Evolutionary conservation across 2,113 vertebrate genomes (phyloP).

Genomic region (Ariopsis seemanni): DNA sequence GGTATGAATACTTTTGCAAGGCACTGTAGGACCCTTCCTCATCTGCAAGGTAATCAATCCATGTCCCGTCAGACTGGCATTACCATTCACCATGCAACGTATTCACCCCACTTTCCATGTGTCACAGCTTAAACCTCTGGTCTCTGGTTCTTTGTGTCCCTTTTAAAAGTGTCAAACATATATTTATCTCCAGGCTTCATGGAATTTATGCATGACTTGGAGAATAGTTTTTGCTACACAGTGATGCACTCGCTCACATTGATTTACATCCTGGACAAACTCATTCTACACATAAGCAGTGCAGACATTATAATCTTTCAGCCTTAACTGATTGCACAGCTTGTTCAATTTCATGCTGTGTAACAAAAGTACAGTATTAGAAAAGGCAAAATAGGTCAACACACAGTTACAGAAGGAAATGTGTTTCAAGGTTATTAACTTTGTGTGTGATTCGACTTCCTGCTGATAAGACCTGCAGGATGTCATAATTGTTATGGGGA

Average conservation of each 20-base stretch:
- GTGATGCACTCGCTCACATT: not conserved
- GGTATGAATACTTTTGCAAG: too few species aligned
- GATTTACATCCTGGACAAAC: not conserved
- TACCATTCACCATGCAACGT: too few species aligned
- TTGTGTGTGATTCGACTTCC: not conserved
- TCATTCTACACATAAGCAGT: not conserved
- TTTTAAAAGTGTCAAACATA: not conserved
- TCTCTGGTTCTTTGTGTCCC: not conserved
- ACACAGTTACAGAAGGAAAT: not conserved
- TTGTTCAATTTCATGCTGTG: not conserved
- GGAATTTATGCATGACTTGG: not conserved
- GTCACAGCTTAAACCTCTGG: too few species aligned
- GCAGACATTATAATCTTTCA: not conserved
- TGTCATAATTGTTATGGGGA: not conserved
- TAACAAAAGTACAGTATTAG: not conserved
- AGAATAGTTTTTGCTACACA: not conserved
- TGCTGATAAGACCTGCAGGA: not conserved
- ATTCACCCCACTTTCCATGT: too few species aligned
- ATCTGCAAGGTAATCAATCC: too few species aligned
- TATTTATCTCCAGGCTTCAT: not conserved
- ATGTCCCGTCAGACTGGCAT: too few species aligned
- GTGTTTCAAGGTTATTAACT: not conserved
- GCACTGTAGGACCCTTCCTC: too few species aligned
- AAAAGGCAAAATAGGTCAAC: not conserved
- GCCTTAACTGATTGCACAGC: not conserved